Evolutionary conservation across 2,797 vertebrate species (phyloP), one percentile per base, ranked within the genome.

Genomic region (Mormyrus hasselquistii): DNA sequence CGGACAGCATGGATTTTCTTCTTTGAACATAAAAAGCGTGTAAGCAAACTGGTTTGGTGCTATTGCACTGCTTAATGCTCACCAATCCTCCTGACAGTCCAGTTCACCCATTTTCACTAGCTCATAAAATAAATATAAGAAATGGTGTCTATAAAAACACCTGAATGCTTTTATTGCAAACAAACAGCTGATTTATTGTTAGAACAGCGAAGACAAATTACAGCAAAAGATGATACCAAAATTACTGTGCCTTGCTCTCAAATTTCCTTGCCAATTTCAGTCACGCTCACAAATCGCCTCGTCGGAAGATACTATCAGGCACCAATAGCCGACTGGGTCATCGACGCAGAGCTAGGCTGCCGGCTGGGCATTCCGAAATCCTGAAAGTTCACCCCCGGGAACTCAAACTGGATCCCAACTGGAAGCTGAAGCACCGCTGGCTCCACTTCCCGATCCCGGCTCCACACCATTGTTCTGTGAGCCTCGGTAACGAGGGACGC

Each of bases 341-440:
- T 52, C 83, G 8, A 29, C 49, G 14, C 50, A 44, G 52, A 57
- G 29, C 16, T 10, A 16, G 55, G 55, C 86, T 59, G 55, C 29
- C 34, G 29, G 38, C 57, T 25, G 38, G 38, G 59, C 38, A 29
- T 25, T 50, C 38, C 22, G 41, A 69, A 87, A 65, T 25, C 44
- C 57, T 52, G 47, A 50, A 62, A 62, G 38, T 19, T 22, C 62
- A 4, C 2, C 41, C 65, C 44, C 47, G 16, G 44, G 65, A 52
- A 76, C 38, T 76, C 62, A 49, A 73, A 93, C 94, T 90, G 90
- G 94, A 94, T 92, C 90, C 91, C 93, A 93, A 94, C 92, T 94
- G 91, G 90, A 92, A 94, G 93, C 94, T 95, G 93, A 95, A 95
- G 95, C 94, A 95, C 93, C 94, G 93, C 95, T 94, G 94, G 92